phyloP scores from a whole-genome alignment of 2,113 vertebrate genomes.

The Astur gentilis region DNA sequence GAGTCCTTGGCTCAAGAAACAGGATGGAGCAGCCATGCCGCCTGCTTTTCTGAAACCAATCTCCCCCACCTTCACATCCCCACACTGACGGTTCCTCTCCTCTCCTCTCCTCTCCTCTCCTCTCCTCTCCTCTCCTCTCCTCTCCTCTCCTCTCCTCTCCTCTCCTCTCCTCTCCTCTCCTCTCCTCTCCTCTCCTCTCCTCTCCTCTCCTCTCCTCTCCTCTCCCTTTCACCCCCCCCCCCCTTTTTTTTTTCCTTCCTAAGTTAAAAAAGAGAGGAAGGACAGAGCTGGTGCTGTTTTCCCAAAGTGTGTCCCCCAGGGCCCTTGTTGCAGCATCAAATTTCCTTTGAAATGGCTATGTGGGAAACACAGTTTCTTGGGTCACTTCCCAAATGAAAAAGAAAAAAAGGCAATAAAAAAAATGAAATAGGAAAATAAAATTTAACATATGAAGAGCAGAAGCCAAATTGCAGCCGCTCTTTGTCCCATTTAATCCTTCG shows the following conservation, averaged over 20 bases:
- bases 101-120: neutral
- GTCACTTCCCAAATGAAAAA: conserved; percentile 54
- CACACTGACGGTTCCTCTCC: neutral
- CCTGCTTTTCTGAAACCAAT: conserved; percentile 20
- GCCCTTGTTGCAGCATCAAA: conserved; percentile 35
- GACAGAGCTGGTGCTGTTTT: conserved; percentile 40
- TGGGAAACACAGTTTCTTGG: conserved; percentile 57
- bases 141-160: neutral
- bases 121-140: neutral
- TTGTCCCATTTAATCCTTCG: conserved; percentile 22
- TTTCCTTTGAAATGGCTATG: conserved; percentile 63
- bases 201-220: neutral
- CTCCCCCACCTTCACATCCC: neutral
- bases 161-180: no score
- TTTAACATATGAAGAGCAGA: conserved; percentile 41
- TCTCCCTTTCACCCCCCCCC: neutral
- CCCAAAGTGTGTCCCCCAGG: conserved; percentile 34
- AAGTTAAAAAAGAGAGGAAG: neutral
- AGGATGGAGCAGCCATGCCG: neutral
- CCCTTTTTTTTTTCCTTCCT: neutral
- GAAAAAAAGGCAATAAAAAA: conserved; percentile 44
- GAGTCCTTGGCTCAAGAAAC: neutral
- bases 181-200: neutral
- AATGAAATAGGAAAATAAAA: conserved; percentile 59
- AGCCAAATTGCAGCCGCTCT: conserved; percentile 41